Evolutionary conservation across 2,888 invertebrate species (phyloP), one percentile per base, ranked within the genome.

Genomic region (Melangyna quadrimaculata): DNA sequence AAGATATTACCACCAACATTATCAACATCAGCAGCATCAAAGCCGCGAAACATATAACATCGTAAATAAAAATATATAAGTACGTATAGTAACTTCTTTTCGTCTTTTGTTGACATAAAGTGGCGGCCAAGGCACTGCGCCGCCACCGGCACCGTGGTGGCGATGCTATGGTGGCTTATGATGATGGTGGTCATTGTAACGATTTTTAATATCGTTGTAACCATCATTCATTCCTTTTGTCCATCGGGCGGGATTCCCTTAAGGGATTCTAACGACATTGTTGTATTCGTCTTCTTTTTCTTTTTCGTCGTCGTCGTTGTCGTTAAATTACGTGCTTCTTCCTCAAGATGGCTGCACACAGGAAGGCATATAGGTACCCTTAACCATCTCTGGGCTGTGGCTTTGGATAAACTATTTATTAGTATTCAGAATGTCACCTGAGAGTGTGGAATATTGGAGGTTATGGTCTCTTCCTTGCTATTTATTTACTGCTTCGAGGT

Each of bases 401-500:
- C 40, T 70, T n/a, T 51, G 61, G 27, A 35, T 63, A 73, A 74
- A 74, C 79, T 59, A 74, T 79, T 83, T 84, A 84, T 84, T 84
- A 79, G 79, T 84, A 84, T 84, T 70, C 83, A 84, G 57, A 17
- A 74, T 84, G 79, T 79, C 83, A 84, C 83, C 83, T 84, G 78
- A 78, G 70, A 83, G 63, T 59, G 67, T 65, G 63, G 74, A 57
- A 48, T 73, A 83, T 83, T 79, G 78, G 78, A 83, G 79, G 79
- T 75, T 84, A 84, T 79, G 79, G 67, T 67, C 40, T 40, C 43
- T 57, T 43, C 65, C 53, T 37, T 14, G 40, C 37, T 14, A 24
- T 51, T 69, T 73, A n/a, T n/a, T 40, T 57, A 70, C 45, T 29
- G 48, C 81, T 55, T 45, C 61, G 10, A 65, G 63, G 17, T 5